Base-by-base conservation (phyloP, 2,113 vertebrate species). In the Seriola rivoliana region DNA sequence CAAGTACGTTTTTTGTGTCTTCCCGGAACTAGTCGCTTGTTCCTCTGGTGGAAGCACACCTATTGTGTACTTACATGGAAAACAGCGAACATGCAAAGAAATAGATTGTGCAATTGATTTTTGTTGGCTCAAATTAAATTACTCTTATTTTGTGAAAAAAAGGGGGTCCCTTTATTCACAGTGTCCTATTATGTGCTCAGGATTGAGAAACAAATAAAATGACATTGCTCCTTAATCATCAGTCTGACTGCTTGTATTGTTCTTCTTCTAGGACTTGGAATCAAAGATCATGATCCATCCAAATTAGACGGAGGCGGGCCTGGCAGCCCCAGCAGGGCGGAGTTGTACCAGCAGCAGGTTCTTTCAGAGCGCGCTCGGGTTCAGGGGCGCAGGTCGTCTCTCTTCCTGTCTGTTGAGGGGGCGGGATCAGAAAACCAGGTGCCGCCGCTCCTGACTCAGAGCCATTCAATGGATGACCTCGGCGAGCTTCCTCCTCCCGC, bases 351-450 rank as follows among this genome's bases (percentile, higher is more conserved):
- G 88, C 94, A 97, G 46, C 97, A 97, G 69, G 80, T 95, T 12
- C 94, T 95, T 2, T 95, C 95, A 0, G 95, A 96, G 86, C 93
- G 95, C 0, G 93, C 94, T 14, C 93, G 95, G 34, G 91, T 95
- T 65, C 94, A 95, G 88, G 94, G 94, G 91, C 88, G 97, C 92
- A 75, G 97, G 78, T 98, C 98, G 52, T 98, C 98, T 11, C 97
- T 99, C 94, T 99, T 99, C 95, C 96, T 99, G 82, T 99, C 98
- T 0, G 97, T 99, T 32, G 98, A 99, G 81, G 96, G 98, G 8
- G 92, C 91, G 32, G 84, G 95, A 32, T 95, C 97, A 21, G 96
- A 95, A 4, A 90, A 89, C 85, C 94, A 6, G 96, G 97, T 80
- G 16, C 96, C 92, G 7, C 94, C 96, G 92, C 71, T 96, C 34